Conservation (phyloP, 2,113 vertebrate species). For the Mormoops blainvillei region DNA sequence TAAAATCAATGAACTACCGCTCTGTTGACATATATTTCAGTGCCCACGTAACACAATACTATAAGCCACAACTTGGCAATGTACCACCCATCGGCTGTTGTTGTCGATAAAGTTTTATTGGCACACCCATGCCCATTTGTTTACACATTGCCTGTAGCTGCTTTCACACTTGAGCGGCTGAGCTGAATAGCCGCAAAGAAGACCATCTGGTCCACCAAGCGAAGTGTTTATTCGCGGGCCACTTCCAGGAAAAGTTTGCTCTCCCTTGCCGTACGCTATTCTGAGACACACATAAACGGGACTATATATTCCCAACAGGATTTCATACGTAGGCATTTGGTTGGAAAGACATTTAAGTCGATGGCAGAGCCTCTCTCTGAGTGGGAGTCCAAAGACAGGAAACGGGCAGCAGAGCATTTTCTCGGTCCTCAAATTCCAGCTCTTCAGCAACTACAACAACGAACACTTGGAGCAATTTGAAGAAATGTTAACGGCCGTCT, state of each 20-base stretch:
- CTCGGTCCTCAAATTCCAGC: background rate
- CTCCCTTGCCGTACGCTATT: no score
- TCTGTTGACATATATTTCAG: background rate
- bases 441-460: background rate
- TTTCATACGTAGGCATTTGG: background rate
- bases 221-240: background rate
- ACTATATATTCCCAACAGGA: background rate
- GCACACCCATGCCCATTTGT: background rate
- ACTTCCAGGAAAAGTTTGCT: background rate
- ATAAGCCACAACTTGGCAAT: background rate
- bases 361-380: background rate
- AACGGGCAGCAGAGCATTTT: background rate
- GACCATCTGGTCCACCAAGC: background rate
- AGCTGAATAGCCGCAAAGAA: background rate
- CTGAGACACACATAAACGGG: background rate
- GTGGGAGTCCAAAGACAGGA: background rate
- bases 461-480: background rate
- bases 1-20: background rate
- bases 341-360: background rate
- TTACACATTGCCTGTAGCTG: background rate
- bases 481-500: background rate
- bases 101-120: constrained; percentile 48
- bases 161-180: background rate
- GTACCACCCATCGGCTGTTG: background rate
- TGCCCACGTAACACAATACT: background rate